Percentiles rank a stretch among this genome's conserved stretches.
phyloP scores from a whole-genome alignment of 2,113 vertebrate species.

The Nipponia nippon region DNA sequence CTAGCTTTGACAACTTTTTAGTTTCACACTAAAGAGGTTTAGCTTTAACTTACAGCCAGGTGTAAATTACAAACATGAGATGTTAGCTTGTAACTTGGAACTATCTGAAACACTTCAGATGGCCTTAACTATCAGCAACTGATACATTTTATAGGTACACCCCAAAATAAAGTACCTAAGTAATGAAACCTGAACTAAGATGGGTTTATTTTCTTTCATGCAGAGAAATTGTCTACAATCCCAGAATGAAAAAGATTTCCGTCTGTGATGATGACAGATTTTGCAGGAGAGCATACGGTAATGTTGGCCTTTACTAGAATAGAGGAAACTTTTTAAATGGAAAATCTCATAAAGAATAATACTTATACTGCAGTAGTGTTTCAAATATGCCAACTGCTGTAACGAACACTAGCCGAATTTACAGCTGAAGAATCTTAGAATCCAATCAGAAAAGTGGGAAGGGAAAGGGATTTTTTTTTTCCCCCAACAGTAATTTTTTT shows the following conservation, averaged over 20 bases:
- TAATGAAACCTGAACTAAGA: background rate
- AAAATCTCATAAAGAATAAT: background rate
- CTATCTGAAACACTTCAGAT: fast-evolving
- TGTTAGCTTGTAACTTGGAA: background rate
- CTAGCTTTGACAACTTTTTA: no score
- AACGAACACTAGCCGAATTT: background rate
- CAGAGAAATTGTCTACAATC: background rate
- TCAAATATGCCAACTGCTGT: background rate
- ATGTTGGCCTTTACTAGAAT: background rate
- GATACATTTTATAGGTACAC: fast-evolving
- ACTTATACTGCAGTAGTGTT: background rate
- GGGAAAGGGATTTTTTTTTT: background rate
- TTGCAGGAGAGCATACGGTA: background rate
- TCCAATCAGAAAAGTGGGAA: background rate
- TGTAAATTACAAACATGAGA: fast-evolving
- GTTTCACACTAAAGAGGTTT: background rate
- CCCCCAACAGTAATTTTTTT: background rate
- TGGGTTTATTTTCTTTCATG: background rate
- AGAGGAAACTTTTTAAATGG: background rate
- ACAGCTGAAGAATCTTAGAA: background rate
- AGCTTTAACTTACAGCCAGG: background rate
- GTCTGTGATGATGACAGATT: background rate
- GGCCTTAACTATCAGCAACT: background rate
- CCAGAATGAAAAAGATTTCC: background rate
- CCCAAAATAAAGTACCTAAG: fast-evolving